Evolutionary conservation across 2,888 invertebrate species (phyloP).

Genomic region (Deilephila elpenor): DNA sequence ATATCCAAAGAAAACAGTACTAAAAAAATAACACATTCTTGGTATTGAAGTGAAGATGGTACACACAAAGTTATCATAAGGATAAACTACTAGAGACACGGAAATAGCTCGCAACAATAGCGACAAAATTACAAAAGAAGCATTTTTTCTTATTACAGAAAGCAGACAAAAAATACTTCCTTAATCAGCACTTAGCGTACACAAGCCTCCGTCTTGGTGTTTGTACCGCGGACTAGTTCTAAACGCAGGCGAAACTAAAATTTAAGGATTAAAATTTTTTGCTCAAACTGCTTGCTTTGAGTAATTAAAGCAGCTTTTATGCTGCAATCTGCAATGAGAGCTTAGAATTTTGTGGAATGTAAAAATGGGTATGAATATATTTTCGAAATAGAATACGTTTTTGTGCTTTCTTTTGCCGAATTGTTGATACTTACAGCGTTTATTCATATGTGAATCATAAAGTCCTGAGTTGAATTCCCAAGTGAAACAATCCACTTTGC

Average conservation of each 20-base stretch:
- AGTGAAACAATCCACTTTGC: no score
- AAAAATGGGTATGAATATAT: no score
- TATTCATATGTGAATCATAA: no score
- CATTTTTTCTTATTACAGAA: slow-evolving; percentile 14
- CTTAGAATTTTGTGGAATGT: not conserved
- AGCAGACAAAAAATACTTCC: slow-evolving; percentile 19
- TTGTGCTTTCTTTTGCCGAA: no score
- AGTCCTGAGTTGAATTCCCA: no score
- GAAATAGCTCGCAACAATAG: slow-evolving; percentile 19
- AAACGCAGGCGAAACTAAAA: slow-evolving; percentile 6
- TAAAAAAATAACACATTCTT: not conserved
- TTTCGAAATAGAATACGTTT: no score
- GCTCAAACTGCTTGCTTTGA: not conserved
- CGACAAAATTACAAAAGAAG: slow-evolving; percentile 11
- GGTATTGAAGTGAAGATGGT: not conserved
- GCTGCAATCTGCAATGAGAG: not conserved
- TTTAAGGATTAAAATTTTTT: slow-evolving; percentile 5
- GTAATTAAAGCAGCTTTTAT: not conserved
- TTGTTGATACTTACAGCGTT: no score
- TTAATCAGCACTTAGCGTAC: slow-evolving; percentile 19
- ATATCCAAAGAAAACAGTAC: not conserved
- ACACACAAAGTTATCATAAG: not conserved
- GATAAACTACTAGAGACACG: not conserved
- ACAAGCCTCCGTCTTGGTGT: not conserved
- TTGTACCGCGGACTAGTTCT: slow-evolving; percentile 9